These are phyloP conservation scores for Aromia moschata DNA, from an alignment of 2,888 invertebrate genomes.

Conservation along the genomic window DNA sequence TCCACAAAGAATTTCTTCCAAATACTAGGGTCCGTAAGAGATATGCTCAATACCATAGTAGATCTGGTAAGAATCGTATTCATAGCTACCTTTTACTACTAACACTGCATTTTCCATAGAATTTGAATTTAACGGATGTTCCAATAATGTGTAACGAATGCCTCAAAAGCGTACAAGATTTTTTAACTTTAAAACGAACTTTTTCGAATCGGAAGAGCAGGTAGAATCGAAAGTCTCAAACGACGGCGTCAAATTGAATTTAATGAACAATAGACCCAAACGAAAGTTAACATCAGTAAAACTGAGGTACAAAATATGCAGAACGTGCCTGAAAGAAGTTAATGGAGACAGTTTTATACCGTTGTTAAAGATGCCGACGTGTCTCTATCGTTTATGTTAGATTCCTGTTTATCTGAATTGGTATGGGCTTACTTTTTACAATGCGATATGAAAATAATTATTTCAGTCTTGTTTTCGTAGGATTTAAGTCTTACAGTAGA, in stretches of 20 bases:
- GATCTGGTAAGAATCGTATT: slow-evolving; percentile 19
- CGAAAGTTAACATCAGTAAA: not conserved
- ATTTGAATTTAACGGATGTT: not conserved
- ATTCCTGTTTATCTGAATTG: slow-evolving; percentile 10
- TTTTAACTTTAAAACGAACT: slow-evolving; percentile 13
- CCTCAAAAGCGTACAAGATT: not conserved
- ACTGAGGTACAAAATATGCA: not conserved
- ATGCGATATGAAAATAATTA: not conserved
- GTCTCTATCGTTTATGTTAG: not conserved
- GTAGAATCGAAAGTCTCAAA: slow-evolving; percentile 1
- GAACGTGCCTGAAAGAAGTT: slow-evolving; percentile 5
- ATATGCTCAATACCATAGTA: slow-evolving; percentile 10
- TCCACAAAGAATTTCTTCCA: slow-evolving; percentile 3
- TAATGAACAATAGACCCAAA: not conserved
- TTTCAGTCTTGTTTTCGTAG: not conserved
- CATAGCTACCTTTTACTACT: not conserved
- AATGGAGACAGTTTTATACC: not conserved
- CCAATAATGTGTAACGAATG: slow-evolving; percentile 13
- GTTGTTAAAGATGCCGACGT: not conserved
- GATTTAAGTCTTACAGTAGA: too few species aligned
- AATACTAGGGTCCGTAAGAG: slow-evolving; percentile 2
- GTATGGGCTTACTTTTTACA: slow-evolving; percentile 1
- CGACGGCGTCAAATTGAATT: not conserved
- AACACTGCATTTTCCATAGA: not conserved
- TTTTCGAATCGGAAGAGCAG: slow-evolving; percentile 5